phyloP scores from a whole-genome alignment of 2,113 vertebrate genomes.

The Taxidea taxus region DNA sequence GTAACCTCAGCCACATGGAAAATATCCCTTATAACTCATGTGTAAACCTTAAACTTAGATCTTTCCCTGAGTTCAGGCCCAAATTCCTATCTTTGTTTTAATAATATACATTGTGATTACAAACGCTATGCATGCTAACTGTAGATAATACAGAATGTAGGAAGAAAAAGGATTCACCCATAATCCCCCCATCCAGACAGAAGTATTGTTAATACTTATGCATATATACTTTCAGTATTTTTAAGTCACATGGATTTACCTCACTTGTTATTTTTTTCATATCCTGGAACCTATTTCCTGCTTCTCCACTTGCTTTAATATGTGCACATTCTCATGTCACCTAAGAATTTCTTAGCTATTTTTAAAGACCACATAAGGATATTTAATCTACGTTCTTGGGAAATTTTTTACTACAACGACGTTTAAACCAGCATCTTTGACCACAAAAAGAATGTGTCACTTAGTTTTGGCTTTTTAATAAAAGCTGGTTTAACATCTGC shows the following conservation, averaged over 20 bases:
- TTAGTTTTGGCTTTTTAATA: neutral
- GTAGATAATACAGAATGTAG: neutral
- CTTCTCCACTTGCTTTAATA: neutral
- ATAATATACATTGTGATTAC: neutral
- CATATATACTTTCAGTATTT: neutral
- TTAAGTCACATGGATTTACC: neutral
- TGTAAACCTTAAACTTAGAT: neutral
- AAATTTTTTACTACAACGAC: neutral
- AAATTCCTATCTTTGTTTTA: neutral
- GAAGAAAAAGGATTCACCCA: neutral
- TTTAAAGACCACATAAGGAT: neutral
- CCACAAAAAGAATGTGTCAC: neutral
- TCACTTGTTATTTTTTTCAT: neutral
- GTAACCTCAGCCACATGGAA: neutral
- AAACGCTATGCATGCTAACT: neutral
- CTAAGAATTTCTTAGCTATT: neutral
- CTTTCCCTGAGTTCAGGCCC: neutral
- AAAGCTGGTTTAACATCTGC: neutral
- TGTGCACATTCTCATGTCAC: neutral
- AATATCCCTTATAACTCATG: neutral
- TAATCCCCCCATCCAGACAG: neutral
- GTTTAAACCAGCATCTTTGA: neutral
- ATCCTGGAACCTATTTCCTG: neutral
- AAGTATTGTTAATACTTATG: neutral
- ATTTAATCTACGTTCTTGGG: neutral